Base-by-base conservation (phyloP, 2,888 invertebrate genomes). In the Tridacna gigas region DNA sequence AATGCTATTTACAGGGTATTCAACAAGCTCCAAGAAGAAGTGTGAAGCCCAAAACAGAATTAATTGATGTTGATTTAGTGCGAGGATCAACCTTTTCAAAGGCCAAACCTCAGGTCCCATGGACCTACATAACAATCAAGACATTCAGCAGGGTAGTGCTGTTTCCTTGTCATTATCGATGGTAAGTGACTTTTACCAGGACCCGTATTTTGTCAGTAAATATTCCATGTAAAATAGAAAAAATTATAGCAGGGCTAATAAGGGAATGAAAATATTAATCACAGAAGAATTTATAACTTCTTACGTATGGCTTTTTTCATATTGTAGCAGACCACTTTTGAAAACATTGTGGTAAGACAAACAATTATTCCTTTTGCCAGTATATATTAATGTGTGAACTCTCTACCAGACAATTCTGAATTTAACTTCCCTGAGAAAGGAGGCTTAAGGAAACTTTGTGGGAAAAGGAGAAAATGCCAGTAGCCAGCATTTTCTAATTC, bases 31-130 rank as follows among this genome's bases (percentile, higher is more conserved):
- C 97, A 65, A 96, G 97, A 94, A 97, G 97, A 95, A 97, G 96
- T 84, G 96, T 97, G 26, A 97, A 97, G 93, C 96, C 97, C 18
- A 98, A 98, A 94, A 97, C 98, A 22, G 98, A 98, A 94, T 96
- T 98, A 67, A 99, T 99, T 89, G 99, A 99, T 96, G 97, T 99
- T 77, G 99, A 99, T 95, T 96, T 99, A 92, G 98, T 99, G 79
- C 96, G 98, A 97, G 98, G 98, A 71, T 98, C 99, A 63, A 98
- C 98, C 83, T 99, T 99, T 95, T 97, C 98, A 20, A 99, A 99
- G 96, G 97, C 98, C 22, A 99, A 99, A 95, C 98, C 99, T 1
- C 98, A 98, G 92, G 97, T 98, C 95, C 97, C 98, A 86, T 96
- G 98, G 95, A 96, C 97, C 67, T 97, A 97, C 65, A 97, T 98